Base-by-base conservation (phyloP, 2,113 vertebrate genomes). In the Corythaeola cristata region DNA sequence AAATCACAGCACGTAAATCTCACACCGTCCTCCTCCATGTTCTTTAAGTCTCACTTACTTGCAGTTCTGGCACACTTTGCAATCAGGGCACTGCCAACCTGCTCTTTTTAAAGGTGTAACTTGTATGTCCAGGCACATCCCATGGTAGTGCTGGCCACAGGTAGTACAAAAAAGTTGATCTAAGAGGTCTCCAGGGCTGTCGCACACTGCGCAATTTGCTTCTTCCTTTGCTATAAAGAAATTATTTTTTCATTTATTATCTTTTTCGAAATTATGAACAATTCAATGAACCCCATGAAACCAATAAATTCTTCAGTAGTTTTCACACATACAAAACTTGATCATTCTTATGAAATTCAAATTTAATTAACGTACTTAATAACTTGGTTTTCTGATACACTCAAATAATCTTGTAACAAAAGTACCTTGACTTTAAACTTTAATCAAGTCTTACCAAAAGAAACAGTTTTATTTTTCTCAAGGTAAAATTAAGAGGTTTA, bases 81-180 rank as follows among this genome's bases (percentile, higher is more conserved):
- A 99, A 87, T 98, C 98, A 41, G 99, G 99, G 97, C 99, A 99
- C 95, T 99, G 99, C 99, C 99, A 99, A 75, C 99, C 99, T n/a
- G 98, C 98, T 96, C 99, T 98, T 95, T 98, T 98, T 85, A 99
- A 96, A 55, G 99, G 98, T 75, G 99, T 99, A 52, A 99, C 98
- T 58, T 85, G 95, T 75, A 99, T 98, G 78, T 99, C 99, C 98
- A 99, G 97, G 96, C 99, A 99, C 97, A 98, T 97, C 62, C 99
- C 99, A 64, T 99, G 99, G 96, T 99, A 99, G 98, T 98, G 98
- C 98, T 99, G 98, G 69, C 99, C 99, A 96, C 99, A 99, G 90
- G 98, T 99, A 95, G 98, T 99, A 97, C 99, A 99, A 98, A 99
- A 99, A 88, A 99, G 98, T 97, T 99, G 98, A 95, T 98, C 97